Evolutionary conservation across 2,888 invertebrate species (phyloP), one percentile per base, ranked within the genome.

Genomic region (Baronia brevicornis): DNA sequence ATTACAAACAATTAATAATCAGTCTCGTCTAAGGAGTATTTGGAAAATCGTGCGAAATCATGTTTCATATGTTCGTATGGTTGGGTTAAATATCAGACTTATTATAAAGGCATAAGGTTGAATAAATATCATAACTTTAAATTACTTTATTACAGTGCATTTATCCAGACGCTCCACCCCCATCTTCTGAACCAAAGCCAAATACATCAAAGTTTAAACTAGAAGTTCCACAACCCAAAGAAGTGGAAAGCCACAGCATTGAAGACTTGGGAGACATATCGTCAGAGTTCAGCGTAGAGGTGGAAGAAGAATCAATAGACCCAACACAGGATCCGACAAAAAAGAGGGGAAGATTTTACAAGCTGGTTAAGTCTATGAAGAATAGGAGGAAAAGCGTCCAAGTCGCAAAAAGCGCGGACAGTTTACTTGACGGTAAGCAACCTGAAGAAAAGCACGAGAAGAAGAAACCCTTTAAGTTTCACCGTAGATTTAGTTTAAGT

Each of bases 241-340:
- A 73, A 42, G 43, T 59, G 1, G 74, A 79, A 38, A 68, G 71
- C 30, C 79, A 79, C 46, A 82, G 82, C 51, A 70, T 84, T 7
- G 84, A 84, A 55, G 84, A 84, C 43, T 60, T 84, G 6, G 82
- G 82, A 44, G 84, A 84, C 60, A 65, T 84, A 57, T 82, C 80
- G 24, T 84, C 84, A 36, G 84, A 84, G 41, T 82, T 84, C 59
- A 79, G 79, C 47, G 80, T 80, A 4, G 80, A 82, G 62, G 80
- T 82, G 1, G 82, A 82, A 41, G 74, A 72, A 26, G 82, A 82
- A 17, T 46, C 64, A 0, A 43, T 66, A 1, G 77, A 78, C 12
- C 49, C 65, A 3, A 44, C 47, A 2, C 54, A 63, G 21, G 78
- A 79, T 26, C 67, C 74, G 1, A 55, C 63, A 0, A 82, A 82